Conservation (phyloP, 2,797 vertebrate genomes). For the Distichodus sexfasciatus region DNA sequence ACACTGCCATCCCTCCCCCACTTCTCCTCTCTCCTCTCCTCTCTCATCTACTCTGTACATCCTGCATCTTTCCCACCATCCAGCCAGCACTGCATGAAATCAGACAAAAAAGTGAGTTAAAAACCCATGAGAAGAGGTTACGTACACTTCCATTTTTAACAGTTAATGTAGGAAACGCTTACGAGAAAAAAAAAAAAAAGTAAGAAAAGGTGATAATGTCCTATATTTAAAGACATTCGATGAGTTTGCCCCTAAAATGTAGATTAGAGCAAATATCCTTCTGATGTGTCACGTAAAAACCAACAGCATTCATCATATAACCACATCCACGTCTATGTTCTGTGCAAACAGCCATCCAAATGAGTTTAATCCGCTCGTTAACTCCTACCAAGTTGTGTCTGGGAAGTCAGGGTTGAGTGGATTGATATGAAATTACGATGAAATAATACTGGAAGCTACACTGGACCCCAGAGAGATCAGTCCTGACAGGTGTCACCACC, state of each 20-base stretch:
- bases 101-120: neutral
- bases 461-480: constrained; percentile 42
- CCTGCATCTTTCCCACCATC: constrained; percentile 9
- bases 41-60: constrained; percentile 6
- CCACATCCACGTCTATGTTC: constrained; percentile 27
- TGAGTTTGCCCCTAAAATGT: neutral
- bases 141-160: neutral
- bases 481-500: constrained; percentile 60
- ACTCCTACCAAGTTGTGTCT: neutral
- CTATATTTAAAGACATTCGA: neutral
- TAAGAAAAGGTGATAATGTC: no score
- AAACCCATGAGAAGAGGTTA: neutral
- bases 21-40: constrained; percentile 18
- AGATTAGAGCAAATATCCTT: constrained; percentile 23
- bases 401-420: constrained; percentile 1
- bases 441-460: constrained; percentile 55
- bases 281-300: constrained; percentile 32
- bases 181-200: no score
- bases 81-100: constrained; percentile 38
- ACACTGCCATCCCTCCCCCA: constrained; percentile 15
- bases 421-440: constrained; percentile 34
- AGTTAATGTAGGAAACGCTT: neutral
- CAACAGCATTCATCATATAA: constrained; percentile 36
- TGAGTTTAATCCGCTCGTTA: neutral
- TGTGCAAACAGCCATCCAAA: constrained; percentile 29